Evolutionary conservation across 2,113 vertebrate species (phyloP).

Genomic region (Xenopus tropicalis): DNA sequence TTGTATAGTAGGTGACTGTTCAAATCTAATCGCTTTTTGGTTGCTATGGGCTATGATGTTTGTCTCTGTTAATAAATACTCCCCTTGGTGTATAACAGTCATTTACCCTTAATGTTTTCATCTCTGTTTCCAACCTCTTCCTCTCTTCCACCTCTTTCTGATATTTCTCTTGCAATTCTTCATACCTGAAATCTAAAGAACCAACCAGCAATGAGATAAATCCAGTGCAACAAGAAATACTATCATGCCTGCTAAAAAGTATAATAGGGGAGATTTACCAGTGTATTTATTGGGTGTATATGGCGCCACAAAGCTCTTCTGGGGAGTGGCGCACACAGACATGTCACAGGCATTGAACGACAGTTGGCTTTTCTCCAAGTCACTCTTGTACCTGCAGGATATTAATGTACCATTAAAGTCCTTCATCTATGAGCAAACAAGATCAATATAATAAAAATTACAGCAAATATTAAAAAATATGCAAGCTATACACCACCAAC

Average conservation of each 20-base stretch:
- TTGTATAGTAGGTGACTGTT: too few species aligned
- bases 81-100: background rate
- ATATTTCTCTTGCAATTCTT: constrained; percentile 83
- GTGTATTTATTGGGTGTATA: constrained; percentile 62
- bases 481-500: too few species aligned
- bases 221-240: too few species aligned
- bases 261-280: constrained; percentile 59
- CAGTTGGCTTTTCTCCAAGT: constrained; percentile 77
- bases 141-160: constrained; percentile 81
- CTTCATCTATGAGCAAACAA: too few species aligned
- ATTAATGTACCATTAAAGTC: too few species aligned
- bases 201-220: background rate
- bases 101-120: constrained; percentile 76
- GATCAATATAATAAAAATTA: too few species aligned
- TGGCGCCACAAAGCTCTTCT: constrained; percentile 64
- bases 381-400: constrained; percentile 75
- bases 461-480: too few species aligned
- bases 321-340: constrained; percentile 68
- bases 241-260: background rate
- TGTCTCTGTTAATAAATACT: too few species aligned
- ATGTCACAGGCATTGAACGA: constrained; percentile 55
- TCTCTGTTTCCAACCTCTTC: constrained; percentile 76
- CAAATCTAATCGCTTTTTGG: too few species aligned
- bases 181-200: constrained; percentile 70
- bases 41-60: too few species aligned